Percentiles rank a stretch among this genome's conserved stretches.
phyloP scores from a whole-genome alignment of 2,797 vertebrate species.

The Ctenopoma kingsleyae region DNA sequence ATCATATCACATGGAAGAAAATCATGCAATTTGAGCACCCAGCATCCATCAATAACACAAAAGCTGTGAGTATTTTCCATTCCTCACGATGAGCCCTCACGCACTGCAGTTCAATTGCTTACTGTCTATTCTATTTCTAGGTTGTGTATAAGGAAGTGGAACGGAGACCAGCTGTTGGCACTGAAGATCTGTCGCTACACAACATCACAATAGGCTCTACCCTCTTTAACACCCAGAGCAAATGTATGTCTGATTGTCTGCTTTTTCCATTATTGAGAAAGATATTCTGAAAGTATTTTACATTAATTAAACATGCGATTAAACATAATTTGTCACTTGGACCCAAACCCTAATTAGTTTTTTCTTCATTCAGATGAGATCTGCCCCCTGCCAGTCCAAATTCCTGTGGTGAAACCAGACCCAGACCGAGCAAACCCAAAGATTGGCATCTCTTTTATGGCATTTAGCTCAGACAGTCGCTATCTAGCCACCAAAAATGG shows the following conservation, averaged over 20 bases:
- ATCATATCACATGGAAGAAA: conserved; percentile 97
- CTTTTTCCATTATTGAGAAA: neutral
- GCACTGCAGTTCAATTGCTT: neutral
- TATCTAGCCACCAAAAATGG: conserved; percentile 95
- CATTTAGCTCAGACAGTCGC: conserved; percentile 93
- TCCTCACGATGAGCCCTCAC: neutral
- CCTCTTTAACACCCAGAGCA: conserved; percentile 89
- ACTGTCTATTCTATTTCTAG: conserved; percentile 70
- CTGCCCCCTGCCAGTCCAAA: conserved; percentile 82
- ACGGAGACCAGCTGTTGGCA: conserved; percentile 79
- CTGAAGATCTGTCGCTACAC: conserved; percentile 85
- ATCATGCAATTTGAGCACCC: conserved; percentile 91
- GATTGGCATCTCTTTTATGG: conserved; percentile 90
- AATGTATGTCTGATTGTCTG: conserved; percentile 83
- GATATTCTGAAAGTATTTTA: neutral
- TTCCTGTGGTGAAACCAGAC: conserved; percentile 90
- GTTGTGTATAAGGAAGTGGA: conserved; percentile 94
- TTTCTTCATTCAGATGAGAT: conserved; percentile 87
- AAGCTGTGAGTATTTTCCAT: conserved; percentile 84
- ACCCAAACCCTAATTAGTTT: conserved; percentile 4
- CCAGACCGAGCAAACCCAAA: conserved; percentile 94
- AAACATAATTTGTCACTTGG: neutral
- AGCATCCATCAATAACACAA: conserved; percentile 81
- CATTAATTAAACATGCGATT: too few relatives aligned
- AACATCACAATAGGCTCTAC: conserved; percentile 76